Evolutionary conservation across 2,797 vertebrate genomes (phyloP), one percentile per base, ranked within the genome.

Genomic region (Helostoma temminkii): DNA sequence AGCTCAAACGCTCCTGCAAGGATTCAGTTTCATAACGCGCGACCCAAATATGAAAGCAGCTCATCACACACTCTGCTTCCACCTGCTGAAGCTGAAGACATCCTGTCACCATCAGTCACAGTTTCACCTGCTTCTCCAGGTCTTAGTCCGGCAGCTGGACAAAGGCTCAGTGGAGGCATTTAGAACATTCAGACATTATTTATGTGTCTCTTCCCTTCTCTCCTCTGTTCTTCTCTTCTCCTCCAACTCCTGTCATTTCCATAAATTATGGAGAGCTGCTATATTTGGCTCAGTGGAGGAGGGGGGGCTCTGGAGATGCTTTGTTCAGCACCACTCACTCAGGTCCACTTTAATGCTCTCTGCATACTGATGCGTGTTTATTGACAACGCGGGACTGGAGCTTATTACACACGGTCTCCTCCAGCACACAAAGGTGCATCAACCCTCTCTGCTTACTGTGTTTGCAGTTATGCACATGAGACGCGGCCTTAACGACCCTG

Each of bases 261-360:
- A 93, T 94, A 63, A 93, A 93, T 94, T 88, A 93, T 93, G 84
- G 80, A 93, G 65, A 64, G 84, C 50, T 75, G 74, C 88, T 94
- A 93, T 93, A 93, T 93, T 93, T 94, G 91, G 90, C 64, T 47
- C 45, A 52, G 56, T 30, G 59, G 22, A 45, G 9, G 22, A 37
- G 45, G 43, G 49, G 62, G 9, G 46, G 7, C 3, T 32, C 12
- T 56, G 74, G 66, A 50, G 76, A 52, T 30, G 79, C 79, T 90
- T 90, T 84, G 88, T 89, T 87, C 81, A 72, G 74, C 73, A 41
- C 66, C 43, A 36, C 48, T 74, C 52, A 46, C 30, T 45, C 60
- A 68, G 70, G 57, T 46, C 42, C 53, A 30, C 25, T 56, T 39
- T 11, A 55, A 19, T 36, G 77, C 65, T 65, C 43, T n/a, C 49